phyloP scores from a whole-genome alignment of 2,797 vertebrate species.

The Morus bassanus region DNA sequence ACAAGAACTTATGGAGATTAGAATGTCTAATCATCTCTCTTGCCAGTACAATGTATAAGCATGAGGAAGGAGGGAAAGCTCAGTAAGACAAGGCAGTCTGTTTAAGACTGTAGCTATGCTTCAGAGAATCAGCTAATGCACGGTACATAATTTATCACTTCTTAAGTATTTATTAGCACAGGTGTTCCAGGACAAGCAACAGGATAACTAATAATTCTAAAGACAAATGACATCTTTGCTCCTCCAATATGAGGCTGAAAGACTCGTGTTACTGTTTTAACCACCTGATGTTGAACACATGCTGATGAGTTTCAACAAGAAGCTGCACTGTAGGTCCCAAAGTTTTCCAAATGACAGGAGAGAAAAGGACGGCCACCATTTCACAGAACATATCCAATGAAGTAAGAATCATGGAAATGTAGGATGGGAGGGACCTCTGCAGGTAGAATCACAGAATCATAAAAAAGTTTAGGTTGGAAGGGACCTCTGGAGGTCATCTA shows the following conservation, averaged over 20 bases:
- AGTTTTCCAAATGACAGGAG: background rate
- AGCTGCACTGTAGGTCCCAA: background rate
- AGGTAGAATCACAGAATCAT: background rate
- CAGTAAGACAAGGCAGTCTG: background rate
- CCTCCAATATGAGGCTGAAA: background rate
- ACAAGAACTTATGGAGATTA: background rate
- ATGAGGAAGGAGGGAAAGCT: background rate
- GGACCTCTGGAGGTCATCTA: background rate
- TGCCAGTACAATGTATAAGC: background rate
- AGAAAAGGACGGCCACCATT: background rate
- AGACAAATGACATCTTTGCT: background rate
- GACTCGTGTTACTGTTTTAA: background rate
- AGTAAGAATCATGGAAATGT: background rate
- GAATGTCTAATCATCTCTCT: background rate
- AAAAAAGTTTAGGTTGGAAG: background rate
- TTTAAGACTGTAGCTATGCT: background rate
- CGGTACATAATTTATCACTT: background rate
- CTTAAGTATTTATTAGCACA: background rate
- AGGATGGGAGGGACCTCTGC: background rate
- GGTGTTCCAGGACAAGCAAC: background rate
- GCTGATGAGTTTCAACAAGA: background rate
- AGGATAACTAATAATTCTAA: background rate
- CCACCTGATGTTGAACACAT: background rate
- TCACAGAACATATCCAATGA: background rate
- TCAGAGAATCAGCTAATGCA: background rate